These are phyloP conservation scores for Synergus japonicus DNA, from an alignment of 2,888 invertebrate species.

Conservation along the genomic window DNA sequence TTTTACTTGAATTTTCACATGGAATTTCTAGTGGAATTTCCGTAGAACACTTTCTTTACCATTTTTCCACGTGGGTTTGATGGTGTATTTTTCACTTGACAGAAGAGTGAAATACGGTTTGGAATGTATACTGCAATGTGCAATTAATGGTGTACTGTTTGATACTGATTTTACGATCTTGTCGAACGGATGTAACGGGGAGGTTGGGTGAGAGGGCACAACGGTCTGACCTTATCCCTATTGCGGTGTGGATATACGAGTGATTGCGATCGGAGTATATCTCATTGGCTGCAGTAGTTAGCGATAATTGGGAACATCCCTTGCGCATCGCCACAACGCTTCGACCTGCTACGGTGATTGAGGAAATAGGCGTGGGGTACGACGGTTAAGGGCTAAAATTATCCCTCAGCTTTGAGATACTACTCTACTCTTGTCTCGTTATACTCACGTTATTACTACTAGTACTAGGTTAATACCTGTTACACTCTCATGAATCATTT, in stretches of 20 bases:
- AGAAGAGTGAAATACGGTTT: background rate
- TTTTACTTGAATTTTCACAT: no score
- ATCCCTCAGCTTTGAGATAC: slow-evolving; percentile 57
- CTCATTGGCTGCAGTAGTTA: slow-evolving; percentile 70
- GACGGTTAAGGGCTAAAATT: slow-evolving; percentile 65
- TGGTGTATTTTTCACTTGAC: no score
- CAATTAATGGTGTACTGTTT: background rate
- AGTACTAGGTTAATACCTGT: slow-evolving; percentile 4
- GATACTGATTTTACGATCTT: slow-evolving; percentile 35
- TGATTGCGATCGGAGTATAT: slow-evolving; percentile 63
- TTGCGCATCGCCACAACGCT: slow-evolving; percentile 70
- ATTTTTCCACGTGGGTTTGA: no score
- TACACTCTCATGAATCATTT: slow-evolving; percentile 27
- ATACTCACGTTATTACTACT: slow-evolving; percentile 26
- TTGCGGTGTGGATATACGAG: slow-evolving; percentile 49
- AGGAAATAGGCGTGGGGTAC: slow-evolving; percentile 69
- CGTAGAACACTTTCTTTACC: no score
- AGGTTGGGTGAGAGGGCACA: slow-evolving; percentile 13
- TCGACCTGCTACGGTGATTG: slow-evolving; percentile 67
- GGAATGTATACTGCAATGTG: background rate
- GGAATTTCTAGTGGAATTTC: no score
- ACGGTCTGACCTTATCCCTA: slow-evolving; percentile 40
- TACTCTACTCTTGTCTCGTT: slow-evolving; percentile 42
- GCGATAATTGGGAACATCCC: slow-evolving; percentile 75
- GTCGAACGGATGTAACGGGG: slow-evolving; percentile 13